phyloP scores from a whole-genome alignment of 2,797 vertebrate genomes.

The Siniperca undulata region DNA sequence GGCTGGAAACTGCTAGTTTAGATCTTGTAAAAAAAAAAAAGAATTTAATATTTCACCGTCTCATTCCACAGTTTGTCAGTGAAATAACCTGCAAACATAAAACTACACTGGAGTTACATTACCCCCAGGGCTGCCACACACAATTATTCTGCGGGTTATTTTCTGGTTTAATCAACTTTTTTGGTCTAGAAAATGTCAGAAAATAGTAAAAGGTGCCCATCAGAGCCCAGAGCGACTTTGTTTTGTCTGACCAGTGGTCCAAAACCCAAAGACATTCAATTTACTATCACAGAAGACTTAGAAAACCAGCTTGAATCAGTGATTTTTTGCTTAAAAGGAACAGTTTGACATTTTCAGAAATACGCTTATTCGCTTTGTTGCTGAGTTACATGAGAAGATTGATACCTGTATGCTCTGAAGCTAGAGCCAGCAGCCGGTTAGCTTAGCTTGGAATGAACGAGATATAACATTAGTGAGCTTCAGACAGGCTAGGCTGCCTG shows the following conservation, averaged over 20 bases:
- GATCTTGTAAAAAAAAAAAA: not conserved
- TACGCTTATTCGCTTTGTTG: too few species aligned
- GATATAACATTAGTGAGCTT: not conserved
- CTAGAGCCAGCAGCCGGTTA: not conserved
- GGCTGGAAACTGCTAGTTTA: not conserved
- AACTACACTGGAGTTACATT: not conserved
- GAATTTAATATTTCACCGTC: not conserved
- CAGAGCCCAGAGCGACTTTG: not conserved
- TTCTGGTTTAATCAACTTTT: not conserved
- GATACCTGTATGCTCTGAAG: too few species aligned
- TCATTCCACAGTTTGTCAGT: not conserved
- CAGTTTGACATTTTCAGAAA: too few species aligned
- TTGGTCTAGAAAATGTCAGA: not conserved
- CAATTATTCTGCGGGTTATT: not conserved
- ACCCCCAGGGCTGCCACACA: too few species aligned
- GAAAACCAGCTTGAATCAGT: not conserved
- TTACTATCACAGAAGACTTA: not conserved
- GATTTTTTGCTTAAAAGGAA: not conserved
- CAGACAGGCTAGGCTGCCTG: too few species aligned
- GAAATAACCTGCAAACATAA: not conserved
- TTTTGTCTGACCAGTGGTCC: too few species aligned
- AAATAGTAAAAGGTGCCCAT: not conserved
- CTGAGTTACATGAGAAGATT: too few species aligned
- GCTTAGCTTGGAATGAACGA: not conserved
- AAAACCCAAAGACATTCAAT: too few species aligned